Base-by-base conservation (phyloP, 2,113 vertebrate genomes). In the Strix aluco region DNA sequence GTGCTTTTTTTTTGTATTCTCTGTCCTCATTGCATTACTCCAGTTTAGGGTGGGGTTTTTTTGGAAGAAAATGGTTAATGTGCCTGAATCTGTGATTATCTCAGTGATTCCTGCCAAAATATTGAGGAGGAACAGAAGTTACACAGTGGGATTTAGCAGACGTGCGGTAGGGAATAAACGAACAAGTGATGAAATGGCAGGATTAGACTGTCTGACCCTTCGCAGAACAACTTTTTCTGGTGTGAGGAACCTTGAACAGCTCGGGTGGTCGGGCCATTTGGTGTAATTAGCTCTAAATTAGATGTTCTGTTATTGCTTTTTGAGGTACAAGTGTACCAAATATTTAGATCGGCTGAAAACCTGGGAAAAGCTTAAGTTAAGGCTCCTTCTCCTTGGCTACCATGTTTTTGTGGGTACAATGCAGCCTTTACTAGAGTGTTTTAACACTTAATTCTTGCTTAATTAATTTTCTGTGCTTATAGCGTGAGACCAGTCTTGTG, bases 401-500 rank as follows among this genome's bases (percentile, higher is more conserved):
- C 51, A 9, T 49, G 9, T 17, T 63, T 34, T 6, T n/a, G 44
- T 13, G 36, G 15, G 55, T 30, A 4, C 6, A 8, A 14, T 3
- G 8, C 4, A 2, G 22, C 5, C 26, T 57, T 51, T 29, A 15
- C 13, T 1, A 1, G 34, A 42, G 6, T 5, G 32, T 15, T 29
- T 16, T 21, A 61, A 34, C 15, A 3, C 18, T 2, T 2, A 9
- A 20, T 2, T 23, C 16, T 12, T 3, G 29, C 12, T 12, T 25
- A 1, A 18, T 75, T 29, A 2, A 55, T 11, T 11, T 19, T 22
- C 55, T 3, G 19, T 3, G 32, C 67, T 46, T 3, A 0, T 10
- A 1, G 2, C 4, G 2, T 6, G 14, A 11, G 40, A 1, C 22
- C 5, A 1, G 3, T 19, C 2, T 1, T 3, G 46, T 47, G 46